Evolutionary conservation across 2,113 vertebrate species (phyloP), one percentile per base, ranked within the genome.

Genomic region (Triplophysa dalaica): DNA sequence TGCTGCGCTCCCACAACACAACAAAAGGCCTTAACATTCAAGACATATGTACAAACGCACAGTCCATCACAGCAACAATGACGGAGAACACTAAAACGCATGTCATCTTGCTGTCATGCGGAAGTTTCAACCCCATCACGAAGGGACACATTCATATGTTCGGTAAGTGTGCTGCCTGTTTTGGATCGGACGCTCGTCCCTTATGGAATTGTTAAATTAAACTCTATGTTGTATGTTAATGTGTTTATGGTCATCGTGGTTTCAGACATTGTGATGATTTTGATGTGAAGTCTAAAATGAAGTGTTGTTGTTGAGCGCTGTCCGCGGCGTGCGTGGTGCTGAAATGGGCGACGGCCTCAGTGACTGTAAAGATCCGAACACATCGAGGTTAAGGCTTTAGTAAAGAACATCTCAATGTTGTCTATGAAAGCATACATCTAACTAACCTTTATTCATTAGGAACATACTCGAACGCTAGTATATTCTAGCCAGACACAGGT

Each of bases 101-200:
- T 91, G 96, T 97, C 81, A 98, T 98, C 85, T 81, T 98, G 89
- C 93, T 98, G 77, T 94, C 97, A 85, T 98, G 97, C 88, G 97
- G 97, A 90, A 98, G 96, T 92, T 98, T 98, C 92, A 98, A 98
- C 83, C 97, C 97, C 85, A 93, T 98, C 92, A 98, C 97, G 83
- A 97, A 95, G 87, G 96, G 96, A 83, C 97, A 98, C 91, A 93
- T 98, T 87, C 95, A 98, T 90, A 98, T 98, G 97, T 98, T 98
- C 87, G 97, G 97, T 98, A 90, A 95, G 96, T 87, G 0, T 43
- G 48, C 48, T 21, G 38, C 29, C 4, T 43, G 2, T 58, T 68
- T 58, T 43, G 61, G 21, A 29, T 19, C 29, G 3, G 43, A 22
- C 21, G 52, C 9, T 17, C 48, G 22, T 19, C 3, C n/a, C 29